These are phyloP conservation scores for Peromyscus attwateri DNA, from an alignment of 2,797 vertebrate species.

Conservation along the genomic window DNA sequence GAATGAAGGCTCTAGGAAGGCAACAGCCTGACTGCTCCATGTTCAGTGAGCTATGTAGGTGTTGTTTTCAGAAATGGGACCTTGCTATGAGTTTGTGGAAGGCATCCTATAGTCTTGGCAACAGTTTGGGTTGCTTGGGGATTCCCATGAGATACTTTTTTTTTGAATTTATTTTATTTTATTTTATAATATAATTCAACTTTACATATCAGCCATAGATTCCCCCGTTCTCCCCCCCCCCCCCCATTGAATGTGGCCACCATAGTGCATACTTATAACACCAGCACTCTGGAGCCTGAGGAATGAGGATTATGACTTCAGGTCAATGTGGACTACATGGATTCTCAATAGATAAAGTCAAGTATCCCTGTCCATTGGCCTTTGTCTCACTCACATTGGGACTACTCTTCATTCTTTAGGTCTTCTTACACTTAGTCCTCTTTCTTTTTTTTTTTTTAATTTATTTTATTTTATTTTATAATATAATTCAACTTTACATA, in stretches of 20 bases:
- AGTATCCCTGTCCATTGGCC: background rate
- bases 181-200: no score
- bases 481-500: no score
- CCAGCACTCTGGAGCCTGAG: background rate
- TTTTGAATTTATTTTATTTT: no score
- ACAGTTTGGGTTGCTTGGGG: background rate
- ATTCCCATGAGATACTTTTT: no score
- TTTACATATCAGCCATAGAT: no score
- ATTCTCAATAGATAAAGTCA: background rate
- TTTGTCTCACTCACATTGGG: background rate
- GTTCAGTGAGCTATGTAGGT: background rate
- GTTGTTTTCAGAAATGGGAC: background rate
- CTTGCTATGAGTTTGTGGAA: background rate
- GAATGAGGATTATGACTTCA: background rate
- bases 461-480: no score
- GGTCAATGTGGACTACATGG: background rate
- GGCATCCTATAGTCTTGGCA: background rate
- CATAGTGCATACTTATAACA: background rate
- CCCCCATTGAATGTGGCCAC: background rate
- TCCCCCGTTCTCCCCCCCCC: no score
- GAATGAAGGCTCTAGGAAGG: background rate
- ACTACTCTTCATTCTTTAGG: background rate
- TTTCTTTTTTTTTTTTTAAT: no score
- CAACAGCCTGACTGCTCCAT: rapidly evolving
- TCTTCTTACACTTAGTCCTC: background rate